Base-by-base conservation (phyloP, 2,888 invertebrate species). In the Harpagoxenus sublaevis region DNA sequence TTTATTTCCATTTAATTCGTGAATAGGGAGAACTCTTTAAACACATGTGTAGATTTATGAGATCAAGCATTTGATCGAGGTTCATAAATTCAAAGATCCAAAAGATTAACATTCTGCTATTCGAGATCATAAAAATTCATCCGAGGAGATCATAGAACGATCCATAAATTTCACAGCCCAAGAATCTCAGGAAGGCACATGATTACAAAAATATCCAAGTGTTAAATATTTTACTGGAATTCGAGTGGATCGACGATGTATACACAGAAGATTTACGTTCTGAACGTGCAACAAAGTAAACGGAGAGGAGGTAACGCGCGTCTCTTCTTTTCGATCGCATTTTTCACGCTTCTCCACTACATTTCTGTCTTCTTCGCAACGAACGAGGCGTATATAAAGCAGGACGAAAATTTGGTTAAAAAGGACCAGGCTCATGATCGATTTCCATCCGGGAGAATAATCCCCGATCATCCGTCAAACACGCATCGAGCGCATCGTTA, bases 81-180 rank as follows among this genome's bases (percentile, higher is more conserved):
- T 57, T 42, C 23, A 60, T 79, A 79, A 79, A 79, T 79, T n/a
- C 68, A 51, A 35, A 35, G 68, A 78, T 53, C 42, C 53, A 1
- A 48, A 48, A 23, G 71, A 70, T 70, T 48, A 79, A 60, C 57
- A 71, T 60, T 79, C 57, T 35, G 3, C 42, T 57, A 28, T n/a
- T n/a, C 35, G 35, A 71, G 35, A 15, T 48, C 45, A n/a, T 15
- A 12, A 57, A 57, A 70, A 45, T 23, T 53, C 35, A 42, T 70
- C 28, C 1, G 10, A 60, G 48, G 48, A 79, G 71, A 79, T 71
- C n/a, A 57, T 57, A 18, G 42, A 28, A 28, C 10, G 68, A 55
- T 10, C 12, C 23, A 35, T 70, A 79, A 57, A 79, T 70, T 35
- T 68, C 35, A 12, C 15, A 10, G 1, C 6, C 60, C 18, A 12